Conservation (phyloP, 2,113 vertebrate species). For the Oenanthe oenanthe region DNA sequence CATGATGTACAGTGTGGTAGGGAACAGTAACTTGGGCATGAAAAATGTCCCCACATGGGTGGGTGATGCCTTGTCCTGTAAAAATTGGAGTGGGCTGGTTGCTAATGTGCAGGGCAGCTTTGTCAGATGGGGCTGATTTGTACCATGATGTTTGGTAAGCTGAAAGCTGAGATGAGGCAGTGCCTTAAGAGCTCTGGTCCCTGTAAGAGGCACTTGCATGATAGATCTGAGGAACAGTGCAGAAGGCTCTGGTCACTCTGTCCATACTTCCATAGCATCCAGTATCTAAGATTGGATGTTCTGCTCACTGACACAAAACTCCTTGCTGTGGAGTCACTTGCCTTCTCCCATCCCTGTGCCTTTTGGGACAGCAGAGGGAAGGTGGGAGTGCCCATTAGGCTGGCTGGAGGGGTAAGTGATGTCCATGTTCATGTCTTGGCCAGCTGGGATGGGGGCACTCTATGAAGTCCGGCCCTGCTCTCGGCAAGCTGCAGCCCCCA, state of each 20-base stretch:
- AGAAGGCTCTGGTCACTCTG: background rate
- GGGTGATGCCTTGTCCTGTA: background rate
- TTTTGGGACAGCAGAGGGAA: background rate
- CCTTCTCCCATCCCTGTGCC: background rate
- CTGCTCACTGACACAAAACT: background rate
- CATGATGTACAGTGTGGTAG: background rate
- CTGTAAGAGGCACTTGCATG: background rate
- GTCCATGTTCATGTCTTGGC: background rate
- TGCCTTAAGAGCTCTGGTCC: background rate
- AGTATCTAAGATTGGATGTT: background rate
- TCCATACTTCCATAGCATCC: background rate
- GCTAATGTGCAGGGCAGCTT: background rate
- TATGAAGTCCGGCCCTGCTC: conserved; percentile 76
- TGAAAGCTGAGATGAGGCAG: background rate
- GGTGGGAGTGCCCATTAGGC: background rate
- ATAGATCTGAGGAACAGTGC: background rate
- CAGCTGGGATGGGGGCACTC: conserved; percentile 79
- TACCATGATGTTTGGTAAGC: background rate
- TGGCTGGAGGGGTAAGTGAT: background rate
- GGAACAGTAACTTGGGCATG: background rate
- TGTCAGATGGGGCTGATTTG: background rate
- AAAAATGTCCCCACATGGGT: background rate
- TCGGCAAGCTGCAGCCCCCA: background rate
- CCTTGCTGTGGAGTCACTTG: background rate
- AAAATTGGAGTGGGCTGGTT: background rate